A percentile compares a stretch with the other conserved stretches of the same genome.
Conservation (phyloP, 2,888 invertebrate genomes). For the Lacanobia wlatinum region DNA sequence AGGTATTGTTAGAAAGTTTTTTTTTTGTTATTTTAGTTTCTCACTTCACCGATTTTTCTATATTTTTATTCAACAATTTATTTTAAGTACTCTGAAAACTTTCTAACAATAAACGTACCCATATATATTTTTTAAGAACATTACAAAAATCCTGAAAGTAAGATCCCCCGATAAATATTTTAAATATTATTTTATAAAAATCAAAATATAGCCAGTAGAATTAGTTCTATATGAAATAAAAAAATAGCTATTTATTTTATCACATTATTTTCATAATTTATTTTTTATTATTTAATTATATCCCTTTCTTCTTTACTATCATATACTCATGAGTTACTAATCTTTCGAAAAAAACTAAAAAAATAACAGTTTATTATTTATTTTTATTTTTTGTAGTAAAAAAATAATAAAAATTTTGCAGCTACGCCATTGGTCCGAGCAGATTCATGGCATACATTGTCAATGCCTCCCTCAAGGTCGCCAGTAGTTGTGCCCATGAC, state of each 20-base stretch:
- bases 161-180: conserved; percentile 4
- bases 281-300: conserved; percentile 24
- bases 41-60: conserved; percentile 23
- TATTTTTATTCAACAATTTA: conserved; percentile 10
- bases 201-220: conserved; percentile 37
- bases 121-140: neutral
- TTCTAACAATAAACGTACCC: conserved; percentile 54
- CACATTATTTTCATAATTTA: conserved; percentile 5
- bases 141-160: conserved; percentile 25
- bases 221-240: conserved; percentile 29
- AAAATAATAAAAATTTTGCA: conserved; percentile 75
- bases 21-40: conserved; percentile 3
- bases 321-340: conserved; percentile 21
- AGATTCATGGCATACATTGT: conserved; percentile 89
- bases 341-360: neutral
- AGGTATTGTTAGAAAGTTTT: conserved; percentile 66
- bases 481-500: conserved; percentile 83
- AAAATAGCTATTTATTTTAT: conserved; percentile 35
- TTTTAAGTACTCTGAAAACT: conserved; percentile 44
- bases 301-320: conserved; percentile 11
- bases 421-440: conserved; percentile 90
- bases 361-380: neutral
- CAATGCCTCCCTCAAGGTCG: conserved; percentile 89
- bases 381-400: conserved; percentile 46
- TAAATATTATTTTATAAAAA: conserved; percentile 15